Evolutionary conservation across 2,113 vertebrate genomes (phyloP).

Genomic region (Megaceryle torquata): DNA sequence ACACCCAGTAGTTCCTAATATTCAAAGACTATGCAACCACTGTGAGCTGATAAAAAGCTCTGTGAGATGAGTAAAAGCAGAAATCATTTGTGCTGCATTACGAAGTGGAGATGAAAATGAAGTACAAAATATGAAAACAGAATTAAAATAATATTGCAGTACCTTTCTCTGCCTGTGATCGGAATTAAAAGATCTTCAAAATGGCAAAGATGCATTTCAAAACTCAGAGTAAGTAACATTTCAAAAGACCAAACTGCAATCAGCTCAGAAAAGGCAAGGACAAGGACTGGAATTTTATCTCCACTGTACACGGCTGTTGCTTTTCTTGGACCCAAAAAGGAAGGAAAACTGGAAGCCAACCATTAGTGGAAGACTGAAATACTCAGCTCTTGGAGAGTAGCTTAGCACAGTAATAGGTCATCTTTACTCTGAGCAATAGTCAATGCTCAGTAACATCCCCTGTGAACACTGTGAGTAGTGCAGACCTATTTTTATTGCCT

Average conservation of each 20-base stretch:
- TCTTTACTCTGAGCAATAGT: background rate
- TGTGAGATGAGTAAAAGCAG: slow-evolving; percentile 35
- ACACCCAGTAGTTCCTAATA: background rate
- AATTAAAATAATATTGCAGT: slow-evolving; percentile 53
- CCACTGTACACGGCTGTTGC: background rate
- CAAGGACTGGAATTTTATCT: slow-evolving; percentile 9
- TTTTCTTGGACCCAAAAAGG: background rate
- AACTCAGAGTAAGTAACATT: slow-evolving; percentile 32
- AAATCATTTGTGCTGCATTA: slow-evolving; percentile 24
- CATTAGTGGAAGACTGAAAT: background rate
- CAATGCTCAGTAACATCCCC: background rate
- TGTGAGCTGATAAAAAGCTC: slow-evolving; percentile 25
- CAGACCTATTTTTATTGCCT: background rate
- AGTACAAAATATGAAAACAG: slow-evolving; percentile 31
- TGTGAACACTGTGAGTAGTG: background rate
- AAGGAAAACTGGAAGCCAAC: background rate
- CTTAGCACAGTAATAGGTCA: background rate
- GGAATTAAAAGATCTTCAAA: slow-evolving; percentile 51
- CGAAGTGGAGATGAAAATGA: slow-evolving; percentile 47
- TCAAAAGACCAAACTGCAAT: background rate
- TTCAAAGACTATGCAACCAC: background rate
- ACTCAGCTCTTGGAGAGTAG: background rate
- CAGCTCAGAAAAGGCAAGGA: slow-evolving; percentile 3
- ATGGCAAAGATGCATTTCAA: slow-evolving; percentile 35
- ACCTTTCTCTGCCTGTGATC: slow-evolving; percentile 47